phyloP scores from a whole-genome alignment of 2,888 invertebrate species.

The Lasioglossum leucozonium region DNA sequence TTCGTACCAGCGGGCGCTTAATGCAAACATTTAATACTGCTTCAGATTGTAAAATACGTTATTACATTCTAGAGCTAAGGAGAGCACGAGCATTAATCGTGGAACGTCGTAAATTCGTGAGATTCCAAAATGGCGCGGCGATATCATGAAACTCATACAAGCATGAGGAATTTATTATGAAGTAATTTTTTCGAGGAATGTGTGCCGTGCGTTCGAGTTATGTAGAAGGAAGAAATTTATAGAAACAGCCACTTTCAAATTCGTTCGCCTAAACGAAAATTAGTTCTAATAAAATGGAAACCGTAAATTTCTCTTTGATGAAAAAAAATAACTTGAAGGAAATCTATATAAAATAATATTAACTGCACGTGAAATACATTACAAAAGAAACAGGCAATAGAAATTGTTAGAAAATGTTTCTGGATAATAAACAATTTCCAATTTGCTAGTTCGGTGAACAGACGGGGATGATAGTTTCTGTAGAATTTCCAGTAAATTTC shows the following conservation, averaged over 20 bases:
- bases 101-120: slow-evolving; percentile 4
- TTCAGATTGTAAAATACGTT: slow-evolving; percentile 11
- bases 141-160: slow-evolving; percentile 5
- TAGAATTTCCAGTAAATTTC: background rate
- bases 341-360: background rate
- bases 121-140: background rate
- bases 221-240: background rate
- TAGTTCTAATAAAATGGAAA: background rate
- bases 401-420: background rate
- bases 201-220: background rate
- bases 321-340: background rate
- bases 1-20: background rate
- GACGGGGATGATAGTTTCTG: background rate
- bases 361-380: background rate
- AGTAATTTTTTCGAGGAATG: background rate
- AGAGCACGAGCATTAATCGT: background rate
- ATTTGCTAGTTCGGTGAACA: background rate
- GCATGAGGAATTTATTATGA: slow-evolving; percentile 4
- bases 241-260: background rate
- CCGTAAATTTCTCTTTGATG: background rate
- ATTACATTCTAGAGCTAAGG: slow-evolving; percentile 10
- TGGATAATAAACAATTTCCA: background rate
- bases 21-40: background rate
- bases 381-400: background rate
- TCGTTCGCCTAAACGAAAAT: background rate